A percentile compares a stretch with the other conserved stretches of the same genome.
These are phyloP conservation scores for Pseudanteris insignis DNA, from an alignment of 2,888 invertebrate species.

Conservation along the genomic window DNA sequence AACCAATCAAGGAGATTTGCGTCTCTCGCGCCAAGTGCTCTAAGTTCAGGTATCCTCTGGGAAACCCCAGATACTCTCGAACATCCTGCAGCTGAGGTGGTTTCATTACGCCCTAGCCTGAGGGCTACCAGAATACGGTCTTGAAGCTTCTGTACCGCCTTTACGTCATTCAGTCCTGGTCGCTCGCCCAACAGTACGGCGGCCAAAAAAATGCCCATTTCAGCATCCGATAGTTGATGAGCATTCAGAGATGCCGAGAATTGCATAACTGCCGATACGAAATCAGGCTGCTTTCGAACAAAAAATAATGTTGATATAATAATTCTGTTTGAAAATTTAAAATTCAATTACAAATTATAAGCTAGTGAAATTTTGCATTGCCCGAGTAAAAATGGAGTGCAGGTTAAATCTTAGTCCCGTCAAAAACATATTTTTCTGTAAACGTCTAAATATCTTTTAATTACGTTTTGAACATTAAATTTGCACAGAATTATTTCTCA, in stretches of 20 bases:
- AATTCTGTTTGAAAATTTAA: too few species aligned
- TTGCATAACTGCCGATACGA: constrained; percentile 83
- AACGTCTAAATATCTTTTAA: too few species aligned
- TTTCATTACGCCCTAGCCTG: constrained; percentile 69
- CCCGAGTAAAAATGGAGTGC: too few species aligned
- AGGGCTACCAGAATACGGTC: constrained; percentile 88
- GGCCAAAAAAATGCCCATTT: constrained; percentile 88
- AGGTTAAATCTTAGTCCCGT: too few species aligned
- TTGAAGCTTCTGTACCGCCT: constrained; percentile 80
- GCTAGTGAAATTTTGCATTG: too few species aligned
- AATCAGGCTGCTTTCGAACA: constrained; percentile 88
- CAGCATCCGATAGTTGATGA: constrained; percentile 85
- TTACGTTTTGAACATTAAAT: too few species aligned
- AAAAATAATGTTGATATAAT: too few species aligned
- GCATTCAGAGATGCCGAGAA: constrained; percentile 80
- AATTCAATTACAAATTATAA: too few species aligned
- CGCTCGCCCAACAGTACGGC: constrained; percentile 86
- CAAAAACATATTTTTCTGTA: too few species aligned
- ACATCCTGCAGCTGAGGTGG: constrained; percentile 57
- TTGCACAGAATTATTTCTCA: too few species aligned
- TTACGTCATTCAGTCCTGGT: constrained; percentile 80
- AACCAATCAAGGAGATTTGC: constrained; percentile 89
- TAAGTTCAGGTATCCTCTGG: constrained; percentile 78
- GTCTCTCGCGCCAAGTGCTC: constrained; percentile 84
- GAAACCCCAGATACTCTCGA: constrained; percentile 66